These are phyloP conservation scores for Sebastiscus albofasciatus DNA, from an alignment of 2,797 vertebrate genomes.

Conservation along the genomic window DNA sequence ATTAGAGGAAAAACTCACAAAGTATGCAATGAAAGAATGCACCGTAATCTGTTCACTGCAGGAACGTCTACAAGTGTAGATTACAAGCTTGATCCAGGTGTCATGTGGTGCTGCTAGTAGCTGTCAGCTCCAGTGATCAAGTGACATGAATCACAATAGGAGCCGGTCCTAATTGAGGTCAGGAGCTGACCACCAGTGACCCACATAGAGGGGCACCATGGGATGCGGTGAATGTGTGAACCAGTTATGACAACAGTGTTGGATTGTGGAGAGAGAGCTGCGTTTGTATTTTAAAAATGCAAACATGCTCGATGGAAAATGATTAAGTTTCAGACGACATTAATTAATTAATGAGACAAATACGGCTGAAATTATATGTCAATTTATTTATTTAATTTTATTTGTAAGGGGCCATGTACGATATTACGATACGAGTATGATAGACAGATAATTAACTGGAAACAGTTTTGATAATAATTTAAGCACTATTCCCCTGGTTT, in stretches of 20 bases:
- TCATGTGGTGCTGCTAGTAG: not conserved
- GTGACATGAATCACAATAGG: conserved; percentile 27
- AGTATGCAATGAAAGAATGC: not conserved
- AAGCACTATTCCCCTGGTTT: not conserved
- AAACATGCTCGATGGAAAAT: not conserved
- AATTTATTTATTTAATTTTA: not conserved
- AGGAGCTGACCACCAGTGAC: conserved; percentile 31
- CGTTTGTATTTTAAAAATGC: not conserved
- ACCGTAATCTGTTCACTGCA: not conserved
- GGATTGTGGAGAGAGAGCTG: not conserved
- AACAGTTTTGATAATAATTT: too few species aligned
- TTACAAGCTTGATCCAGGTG: conserved; percentile 8
- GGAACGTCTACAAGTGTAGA: not conserved
- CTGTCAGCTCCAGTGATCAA: conserved; percentile 18
- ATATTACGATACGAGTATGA: not conserved
- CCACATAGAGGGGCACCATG: conserved; percentile 22
- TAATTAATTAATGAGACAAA: not conserved
- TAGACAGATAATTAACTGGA: too few species aligned
- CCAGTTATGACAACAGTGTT: not conserved
- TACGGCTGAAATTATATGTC: not conserved
- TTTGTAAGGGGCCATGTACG: too few species aligned
- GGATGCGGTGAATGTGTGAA: not conserved
- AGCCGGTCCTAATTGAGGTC: conserved; percentile 30
- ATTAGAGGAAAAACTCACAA: not conserved
- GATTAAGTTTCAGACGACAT: not conserved